Evolutionary conservation across 2,113 vertebrate species (phyloP), one percentile per base, ranked within the genome.

Genomic region (Nyctibius bracteatus): DNA sequence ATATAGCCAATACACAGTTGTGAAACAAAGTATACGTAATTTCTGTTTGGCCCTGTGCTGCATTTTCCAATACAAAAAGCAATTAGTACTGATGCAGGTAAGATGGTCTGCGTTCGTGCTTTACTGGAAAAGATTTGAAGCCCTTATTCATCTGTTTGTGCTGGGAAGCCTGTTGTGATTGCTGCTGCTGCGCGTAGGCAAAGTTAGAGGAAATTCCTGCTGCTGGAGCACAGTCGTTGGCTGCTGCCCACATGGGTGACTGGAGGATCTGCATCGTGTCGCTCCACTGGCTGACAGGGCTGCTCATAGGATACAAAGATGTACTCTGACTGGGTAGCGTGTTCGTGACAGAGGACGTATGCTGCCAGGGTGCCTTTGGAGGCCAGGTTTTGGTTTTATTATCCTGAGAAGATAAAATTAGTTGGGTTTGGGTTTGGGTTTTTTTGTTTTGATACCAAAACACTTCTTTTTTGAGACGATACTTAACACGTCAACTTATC

Each of bases 371-470:
- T 8, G 99, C 99, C 97, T 99, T 99, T 8, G 99, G 99, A 33
- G 99, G 99, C 99, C 99, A 99, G 2, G 99, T 99, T 98, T 99
- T 99, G 96, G 99, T 99, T 98, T 99, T 99, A 93, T 98, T 99
- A 80, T 99, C 99, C 99, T 99, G 98, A 61, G 25, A 35, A 97
- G 71, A 96, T 47, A 91, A 7, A 46, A 54, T 6, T 1, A 1
- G 5, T 51, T 51, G 44, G 16, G 6, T 18, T 47, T 8, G 10
- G 18, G 22, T 8, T 16, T 21, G 54, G 25, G 7, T 35, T 44
- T 22, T 28, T 28, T 37, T n/a, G 41, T 17, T 62, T 62, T 18
- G 35, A 30, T 5, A 54, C 12, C 18, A 65, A 52, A 37, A 19
- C 3, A 1, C 37, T 49, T 31, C 5, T 33, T 52, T 51, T 51